Evolutionary conservation across 2,888 invertebrate genomes (phyloP), one percentile per base, ranked within the genome.

Genomic region (Disparrhopalites patrizii): DNA sequence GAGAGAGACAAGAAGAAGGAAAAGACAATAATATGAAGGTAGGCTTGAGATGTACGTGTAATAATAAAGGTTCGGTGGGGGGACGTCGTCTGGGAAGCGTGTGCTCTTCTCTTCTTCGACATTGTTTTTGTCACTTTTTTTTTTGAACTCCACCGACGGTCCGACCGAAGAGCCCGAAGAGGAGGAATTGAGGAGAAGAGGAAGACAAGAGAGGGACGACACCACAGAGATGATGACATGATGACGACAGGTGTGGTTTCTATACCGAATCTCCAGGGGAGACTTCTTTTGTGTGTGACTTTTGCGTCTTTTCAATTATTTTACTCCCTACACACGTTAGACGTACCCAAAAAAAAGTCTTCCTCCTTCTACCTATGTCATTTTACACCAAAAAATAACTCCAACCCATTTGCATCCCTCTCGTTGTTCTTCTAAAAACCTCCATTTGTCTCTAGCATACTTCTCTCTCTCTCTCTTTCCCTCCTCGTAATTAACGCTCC

Each of bases 161-260:
- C n/a, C n/a, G n/a, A n/a, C n/a, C n/a, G n/a, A n/a, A n/a, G 15
- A 36, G 36, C 15, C 36, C 15, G 7, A 15, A 10, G 36, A 36
- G 8, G 36, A 15, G 7, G 36, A 36, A 7, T 36, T 36, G 36
- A 47, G n/a, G 52, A 52, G 7, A 28, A 30, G 36, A 56, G 20
- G 47, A 31, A 55, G 50, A 50, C 5, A 38, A 23, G n/a, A n/a
- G n/a, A n/a, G n/a, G 15, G 47, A 30, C 25, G 56, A 43, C 36
- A 55, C 43, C 55, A 63, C 30, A 56, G 63, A 63, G 63, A 63
- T 63, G 62, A 62, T 62, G 63, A 63, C 63, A 63, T 56, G 54
- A 54, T 62, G 63, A 63, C 63, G 63, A 63, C 63, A 63, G 63
- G 63, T 63, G 62, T 63, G 63, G 63, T 54, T 63, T 63, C 55